A percentile compares a stretch with the other conserved stretches of the same genome.
phyloP scores from a whole-genome alignment of 1,140 invertebrate genomes.

The Meloidogyne floridensis region DNA sequence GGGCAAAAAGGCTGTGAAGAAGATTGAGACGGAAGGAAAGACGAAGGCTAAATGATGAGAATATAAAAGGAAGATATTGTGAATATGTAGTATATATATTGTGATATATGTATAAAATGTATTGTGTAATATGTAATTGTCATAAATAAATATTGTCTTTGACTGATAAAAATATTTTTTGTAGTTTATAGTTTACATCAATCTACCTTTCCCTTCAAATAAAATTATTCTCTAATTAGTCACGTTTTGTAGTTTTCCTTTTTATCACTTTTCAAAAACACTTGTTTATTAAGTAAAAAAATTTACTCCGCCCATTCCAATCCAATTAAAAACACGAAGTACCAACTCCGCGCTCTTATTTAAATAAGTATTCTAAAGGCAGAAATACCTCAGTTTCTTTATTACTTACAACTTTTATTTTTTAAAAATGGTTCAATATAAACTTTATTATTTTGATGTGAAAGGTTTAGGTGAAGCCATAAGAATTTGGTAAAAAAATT shows the following conservation, averaged over 20 bases:
- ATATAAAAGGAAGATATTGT: no score
- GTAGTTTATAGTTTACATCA: background rate
- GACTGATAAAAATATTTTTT: no score
- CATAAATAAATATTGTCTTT: no score
- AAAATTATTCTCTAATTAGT: background rate
- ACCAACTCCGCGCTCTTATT: background rate
- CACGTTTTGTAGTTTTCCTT: background rate
- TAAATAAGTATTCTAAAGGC: background rate
- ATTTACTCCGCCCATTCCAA: conserved; percentile 1
- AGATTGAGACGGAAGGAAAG: background rate
- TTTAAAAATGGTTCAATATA: conserved; percentile 33
- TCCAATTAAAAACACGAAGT: background rate
- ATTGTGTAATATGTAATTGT: no score
- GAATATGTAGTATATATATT: no score
- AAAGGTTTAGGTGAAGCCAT: conserved; percentile 32
- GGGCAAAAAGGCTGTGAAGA: background rate
- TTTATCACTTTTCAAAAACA: background rate
- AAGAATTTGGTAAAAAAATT: conserved; percentile 16
- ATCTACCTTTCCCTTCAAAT: background rate
- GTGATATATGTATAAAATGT: no score
- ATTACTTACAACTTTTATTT: background rate
- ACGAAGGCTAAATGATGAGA: background rate
- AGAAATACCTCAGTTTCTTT: background rate
- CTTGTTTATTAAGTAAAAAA: background rate
- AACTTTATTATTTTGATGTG: conserved; percentile 38